Evolutionary conservation across 92 coral and sea anemone genomes (phyloP).

Genomic region (Porites rus): DNA sequence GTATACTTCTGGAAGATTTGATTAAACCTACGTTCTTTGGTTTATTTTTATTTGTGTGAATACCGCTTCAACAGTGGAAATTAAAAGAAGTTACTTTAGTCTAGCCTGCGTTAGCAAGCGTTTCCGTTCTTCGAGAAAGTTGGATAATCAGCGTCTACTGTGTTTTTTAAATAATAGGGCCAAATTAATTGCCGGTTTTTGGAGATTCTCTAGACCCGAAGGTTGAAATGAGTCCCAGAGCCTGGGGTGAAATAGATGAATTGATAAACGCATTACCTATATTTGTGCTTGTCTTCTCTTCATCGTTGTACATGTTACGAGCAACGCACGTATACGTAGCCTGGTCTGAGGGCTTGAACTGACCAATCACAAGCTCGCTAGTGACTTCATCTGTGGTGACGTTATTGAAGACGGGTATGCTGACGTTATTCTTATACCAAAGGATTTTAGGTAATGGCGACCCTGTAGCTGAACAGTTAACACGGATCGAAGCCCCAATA

Average conservation of each 20-base stretch:
- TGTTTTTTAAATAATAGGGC: too few relatives aligned
- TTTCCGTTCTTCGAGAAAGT: too few relatives aligned
- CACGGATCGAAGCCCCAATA: constrained; percentile 19
- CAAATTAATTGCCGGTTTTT: too few relatives aligned
- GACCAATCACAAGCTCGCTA: constrained; percentile 56
- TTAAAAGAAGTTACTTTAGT: too few relatives aligned
- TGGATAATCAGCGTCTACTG: too few relatives aligned
- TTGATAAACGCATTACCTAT: constrained; percentile 27
- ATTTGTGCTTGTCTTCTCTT: constrained; percentile 17
- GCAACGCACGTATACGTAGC: constrained; percentile 73
- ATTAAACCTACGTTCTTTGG: too few relatives aligned
- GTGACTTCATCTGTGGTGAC: constrained; percentile 14
- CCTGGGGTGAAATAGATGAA: not conserved
- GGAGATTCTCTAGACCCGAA: too few relatives aligned
- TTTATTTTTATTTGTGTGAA: too few relatives aligned
- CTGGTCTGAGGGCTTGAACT: constrained; percentile 64
- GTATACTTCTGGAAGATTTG: too few relatives aligned
- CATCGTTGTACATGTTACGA: constrained; percentile 48
- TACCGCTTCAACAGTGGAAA: too few relatives aligned
- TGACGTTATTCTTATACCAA: constrained; percentile 58
- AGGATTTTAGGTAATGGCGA: constrained; percentile 53
- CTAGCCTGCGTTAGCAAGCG: too few relatives aligned
- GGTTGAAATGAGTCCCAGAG: too few relatives aligned
- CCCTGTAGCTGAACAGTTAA: constrained; percentile 63
- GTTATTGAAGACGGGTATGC: not conserved